A percentile compares a stretch with the other conserved stretches of the same genome.
Conservation (phyloP, 2,888 invertebrate genomes). For the Hirtodrosophila trivittata region DNA sequence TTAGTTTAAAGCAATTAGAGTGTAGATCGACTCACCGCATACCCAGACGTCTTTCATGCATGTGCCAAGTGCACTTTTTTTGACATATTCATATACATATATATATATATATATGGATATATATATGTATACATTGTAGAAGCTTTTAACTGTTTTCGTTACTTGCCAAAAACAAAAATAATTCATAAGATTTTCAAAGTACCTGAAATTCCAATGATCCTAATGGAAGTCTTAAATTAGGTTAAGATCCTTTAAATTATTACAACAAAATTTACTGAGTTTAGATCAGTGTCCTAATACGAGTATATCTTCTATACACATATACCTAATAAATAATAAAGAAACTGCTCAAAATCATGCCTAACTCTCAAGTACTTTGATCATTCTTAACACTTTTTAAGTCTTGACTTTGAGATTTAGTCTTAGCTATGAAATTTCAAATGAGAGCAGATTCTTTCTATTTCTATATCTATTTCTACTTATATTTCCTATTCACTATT, state of each 20-base stretch:
- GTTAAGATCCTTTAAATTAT: conserved; percentile 58
- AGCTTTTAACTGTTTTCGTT: conserved; percentile 56
- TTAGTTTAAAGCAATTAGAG: conserved; percentile 56
- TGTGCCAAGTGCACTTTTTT: conserved; percentile 47
- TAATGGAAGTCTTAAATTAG: conserved; percentile 66
- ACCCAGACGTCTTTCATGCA: conserved; percentile 60
- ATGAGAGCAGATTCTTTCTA: conserved; percentile 13
- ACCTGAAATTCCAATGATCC: conserved; percentile 74
- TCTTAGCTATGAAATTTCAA: too few species aligned
- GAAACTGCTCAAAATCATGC: conserved; percentile 46
- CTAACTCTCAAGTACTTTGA: too few species aligned
- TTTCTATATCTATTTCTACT: too few species aligned
- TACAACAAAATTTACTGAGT: conserved; percentile 38
- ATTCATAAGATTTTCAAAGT: conserved; percentile 78
- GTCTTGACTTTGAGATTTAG: too few species aligned
- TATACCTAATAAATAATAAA: conserved; percentile 13
- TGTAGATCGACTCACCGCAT: conserved; percentile 56
- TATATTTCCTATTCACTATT: conserved; percentile 24
- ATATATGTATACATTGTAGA: conserved; percentile 38
- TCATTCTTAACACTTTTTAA: too few species aligned
- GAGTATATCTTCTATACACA: not conserved
- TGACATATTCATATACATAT: conserved; percentile 25
- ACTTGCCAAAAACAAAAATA: conserved; percentile 66
- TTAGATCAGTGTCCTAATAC: conserved; percentile 40
- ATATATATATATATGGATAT: conserved; percentile 10